Evolutionary conservation across 2,797 vertebrate genomes (phyloP), one percentile per base, ranked within the genome.

Genomic region (Bradypus variegatus): DNA sequence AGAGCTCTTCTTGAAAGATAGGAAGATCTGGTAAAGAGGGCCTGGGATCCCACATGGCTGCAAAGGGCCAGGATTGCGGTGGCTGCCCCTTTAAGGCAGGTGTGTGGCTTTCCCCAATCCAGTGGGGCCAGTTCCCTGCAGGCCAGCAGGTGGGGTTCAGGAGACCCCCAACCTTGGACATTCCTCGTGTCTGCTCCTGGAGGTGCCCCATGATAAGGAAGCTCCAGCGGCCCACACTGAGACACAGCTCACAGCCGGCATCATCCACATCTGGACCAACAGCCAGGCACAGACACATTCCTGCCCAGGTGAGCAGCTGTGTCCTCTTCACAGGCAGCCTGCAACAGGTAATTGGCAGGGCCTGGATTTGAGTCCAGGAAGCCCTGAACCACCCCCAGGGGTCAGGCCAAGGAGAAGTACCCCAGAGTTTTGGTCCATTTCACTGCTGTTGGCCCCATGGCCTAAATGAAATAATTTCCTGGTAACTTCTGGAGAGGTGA

Each of bases 131-230:
- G 95, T 98, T 99, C 96, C 64, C 95, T 1, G 95, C 95, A 2
- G 97, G 98, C 53, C 98, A 98, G 91, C 96, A 97, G 65, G 98
- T 99, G 96, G 97, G 97, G 0, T 94, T 98, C 88, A 98, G 2
- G 98, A 98, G 96, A 96, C 99, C 91, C 98, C 98, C 0, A 99
- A 98, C 95, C 93, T 98, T 77, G 98, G 97, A 77, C 98, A 96
- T 15, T 92, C 96, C 33, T 97, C 98, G 85, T 98, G 98, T 94
- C 98, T 99, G 82, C 97, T 98, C 94, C 95, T 99, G 91, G 97
- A 98, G 21, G 97, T 99, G 92, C 98, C 98, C 29, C 97, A 96
- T 29, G 98, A 98, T 76, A 98, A 95, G 92, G 97, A 98, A 95
- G 97, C 95, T 0, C 92, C 97, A 2, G 96, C 99, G 92, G 97